Conservation (phyloP, 2,888 invertebrate species). For the Amblyjoppa proteus region DNA sequence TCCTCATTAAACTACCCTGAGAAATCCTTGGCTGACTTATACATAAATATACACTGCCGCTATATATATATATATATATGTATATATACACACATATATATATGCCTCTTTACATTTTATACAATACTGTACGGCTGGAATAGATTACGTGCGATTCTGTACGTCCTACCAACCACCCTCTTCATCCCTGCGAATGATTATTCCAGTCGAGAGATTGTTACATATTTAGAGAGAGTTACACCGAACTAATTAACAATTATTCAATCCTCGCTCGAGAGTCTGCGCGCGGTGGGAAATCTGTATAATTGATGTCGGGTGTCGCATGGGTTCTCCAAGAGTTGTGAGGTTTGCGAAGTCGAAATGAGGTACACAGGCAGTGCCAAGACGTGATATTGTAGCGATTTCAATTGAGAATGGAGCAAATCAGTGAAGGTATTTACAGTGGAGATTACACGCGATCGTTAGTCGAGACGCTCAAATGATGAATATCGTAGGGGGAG, state of each 20-base stretch:
- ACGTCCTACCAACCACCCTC: constrained; percentile 28
- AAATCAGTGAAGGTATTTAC: too few relatives aligned
- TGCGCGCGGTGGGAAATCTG: background rate
- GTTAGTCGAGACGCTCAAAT: too few relatives aligned
- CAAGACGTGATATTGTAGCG: too few relatives aligned
- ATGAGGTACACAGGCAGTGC: too few relatives aligned
- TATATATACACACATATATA: constrained; percentile 37
- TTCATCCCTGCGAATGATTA: constrained; percentile 23
- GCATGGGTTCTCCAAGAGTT: background rate
- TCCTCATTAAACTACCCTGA: constrained; percentile 69
- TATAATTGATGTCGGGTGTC: background rate
- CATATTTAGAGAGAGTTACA: constrained; percentile 8
- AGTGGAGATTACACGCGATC: too few relatives aligned
- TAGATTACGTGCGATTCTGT: constrained; percentile 9
- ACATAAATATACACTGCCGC: constrained; percentile 41
- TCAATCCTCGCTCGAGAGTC: background rate
- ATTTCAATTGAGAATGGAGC: too few relatives aligned
- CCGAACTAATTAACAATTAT: constrained; percentile 52
- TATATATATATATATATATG: background rate
- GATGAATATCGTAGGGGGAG: too few relatives aligned
- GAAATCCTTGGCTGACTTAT: constrained; percentile 54
- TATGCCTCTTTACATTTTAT: constrained; percentile 28
- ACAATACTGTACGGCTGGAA: constrained; percentile 14
- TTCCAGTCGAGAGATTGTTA: background rate
- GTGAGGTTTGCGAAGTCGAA: too few relatives aligned